phyloP scores from a whole-genome alignment of 2,113 vertebrate genomes.

The Struthio camelus region DNA sequence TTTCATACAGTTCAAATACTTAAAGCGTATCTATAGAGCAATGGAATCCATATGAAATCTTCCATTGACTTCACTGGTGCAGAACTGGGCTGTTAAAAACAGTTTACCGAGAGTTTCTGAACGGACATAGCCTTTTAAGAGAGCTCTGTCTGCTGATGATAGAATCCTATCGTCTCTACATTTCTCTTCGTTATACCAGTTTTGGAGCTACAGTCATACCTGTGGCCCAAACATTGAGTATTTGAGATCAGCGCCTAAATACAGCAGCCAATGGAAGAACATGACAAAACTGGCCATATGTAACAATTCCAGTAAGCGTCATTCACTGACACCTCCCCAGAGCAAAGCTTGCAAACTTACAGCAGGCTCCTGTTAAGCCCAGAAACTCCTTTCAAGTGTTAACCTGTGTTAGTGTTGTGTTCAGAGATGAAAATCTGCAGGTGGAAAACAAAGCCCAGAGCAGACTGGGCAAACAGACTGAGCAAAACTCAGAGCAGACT shows the following conservation, averaged over 20 bases:
- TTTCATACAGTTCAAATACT: neutral
- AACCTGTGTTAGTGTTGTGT: neutral
- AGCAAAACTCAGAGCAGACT: neutral
- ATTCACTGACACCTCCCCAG: neutral
- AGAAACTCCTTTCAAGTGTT: neutral
- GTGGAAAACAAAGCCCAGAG: neutral
- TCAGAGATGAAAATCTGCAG: neutral
- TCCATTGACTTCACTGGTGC: neutral
- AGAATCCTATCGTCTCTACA: neutral
- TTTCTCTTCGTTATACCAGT: neutral
- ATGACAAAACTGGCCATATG: neutral
- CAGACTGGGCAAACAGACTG: too few species aligned
- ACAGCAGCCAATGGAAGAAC: neutral
- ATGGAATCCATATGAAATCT: conserved; percentile 2
- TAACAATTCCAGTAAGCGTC: neutral
- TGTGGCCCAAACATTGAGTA: neutral
- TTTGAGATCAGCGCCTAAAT: neutral
- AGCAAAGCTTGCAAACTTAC: neutral
- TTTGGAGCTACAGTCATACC: neutral
- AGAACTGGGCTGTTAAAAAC: neutral
- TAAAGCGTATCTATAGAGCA: neutral
- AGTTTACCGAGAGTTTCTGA: neutral
- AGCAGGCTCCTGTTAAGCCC: neutral
- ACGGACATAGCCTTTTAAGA: neutral
- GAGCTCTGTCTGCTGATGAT: neutral